Evolutionary conservation across 2,888 invertebrate species (phyloP), one percentile per base, ranked within the genome.

Genomic region (Sarcophaga subvicina): DNA sequence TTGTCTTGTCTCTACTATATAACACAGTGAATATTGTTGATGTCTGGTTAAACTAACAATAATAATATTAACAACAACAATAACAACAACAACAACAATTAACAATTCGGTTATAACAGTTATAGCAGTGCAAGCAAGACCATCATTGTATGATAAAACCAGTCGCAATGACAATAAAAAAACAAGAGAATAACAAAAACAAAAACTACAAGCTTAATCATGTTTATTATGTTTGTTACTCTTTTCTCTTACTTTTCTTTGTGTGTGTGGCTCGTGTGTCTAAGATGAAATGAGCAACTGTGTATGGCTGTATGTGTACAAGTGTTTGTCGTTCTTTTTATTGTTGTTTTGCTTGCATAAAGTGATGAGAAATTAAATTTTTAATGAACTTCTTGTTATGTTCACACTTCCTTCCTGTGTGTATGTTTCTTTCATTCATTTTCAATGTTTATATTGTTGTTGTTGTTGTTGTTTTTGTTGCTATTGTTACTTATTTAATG

Each of bases 361-460:
- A 62, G 75, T 71, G 49, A 80, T 80, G 72, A 63, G 37, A 83
- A 86, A 80, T 80, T 86, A 59, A 86, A 83, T 77, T 83, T 86
- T 80, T 86, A 83, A 86, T 86, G 76, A 86, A 86, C 80, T 69
- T 37, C 37, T 37, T 37, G 37, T 37, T 37, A 49, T 82, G 75
- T 86, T 82, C 82, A 86, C 75, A 82, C 79, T 83, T 82, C 71
- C 67, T 76, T 71, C 80, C 37, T 37, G 83, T 83, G 80, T 73
- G 60, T 47, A 63, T 86, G 79, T 86, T 79, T 45, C 72, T 63
- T 70, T 59, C 37, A 79, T 4, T 59, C 25, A 63, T 67, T 14
- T 60, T 14, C 25, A 20, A 27, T 72, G 49, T 62, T 76, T 60
- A 20, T 3, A 27, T 77, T 60, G 25, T 60, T 84, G 27, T 54